Evolutionary conservation across 2,113 vertebrate species (phyloP).

Genomic region (Coregonus clupeaformis): DNA sequence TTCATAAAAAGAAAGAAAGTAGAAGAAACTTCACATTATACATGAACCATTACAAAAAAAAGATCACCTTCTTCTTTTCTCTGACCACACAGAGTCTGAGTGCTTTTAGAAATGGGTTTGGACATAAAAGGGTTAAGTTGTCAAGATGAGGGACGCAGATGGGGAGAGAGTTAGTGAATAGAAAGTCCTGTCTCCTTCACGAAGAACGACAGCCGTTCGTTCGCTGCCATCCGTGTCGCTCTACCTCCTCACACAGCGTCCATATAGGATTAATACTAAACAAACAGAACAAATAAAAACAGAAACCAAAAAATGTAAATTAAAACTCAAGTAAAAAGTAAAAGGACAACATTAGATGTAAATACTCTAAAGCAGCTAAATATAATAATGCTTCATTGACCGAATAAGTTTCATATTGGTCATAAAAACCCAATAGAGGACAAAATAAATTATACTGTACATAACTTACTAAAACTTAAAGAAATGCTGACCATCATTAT

Average conservation of each 20-base stretch:
- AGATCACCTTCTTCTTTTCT: slow-evolving; percentile 71
- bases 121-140: slow-evolving; percentile 73
- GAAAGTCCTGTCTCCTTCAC: slow-evolving; percentile 53
- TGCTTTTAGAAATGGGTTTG: slow-evolving; percentile 90
- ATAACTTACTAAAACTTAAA: slow-evolving; percentile 98
- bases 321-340: slow-evolving; percentile 67
- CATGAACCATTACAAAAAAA: slow-evolving; percentile 80
- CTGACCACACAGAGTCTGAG: slow-evolving; percentile 87
- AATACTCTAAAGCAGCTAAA: slow-evolving; percentile 86
- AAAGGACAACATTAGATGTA: slow-evolving; percentile 74
- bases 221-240: slow-evolving; percentile 71
- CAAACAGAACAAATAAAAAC: slow-evolving; percentile 67
- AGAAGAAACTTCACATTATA: slow-evolving; percentile 85
- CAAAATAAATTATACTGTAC: slow-evolving; percentile 99
- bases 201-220: too few species aligned
- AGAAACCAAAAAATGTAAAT: slow-evolving; percentile 70
- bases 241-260: too few species aligned
- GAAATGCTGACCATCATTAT: slow-evolving; percentile 91
- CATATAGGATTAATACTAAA: slow-evolving; percentile 77
- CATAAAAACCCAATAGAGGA: slow-evolving; percentile 78
- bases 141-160: slow-evolving; percentile 46
- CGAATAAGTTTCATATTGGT: slow-evolving; percentile 80
- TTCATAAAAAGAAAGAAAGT: slow-evolving; percentile 57
- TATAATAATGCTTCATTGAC: slow-evolving; percentile 84
- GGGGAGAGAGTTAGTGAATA: slow-evolving; percentile 69